Evolutionary conservation across 1,140 invertebrate genomes (phyloP).

Genomic region (Grapholita molesta): DNA sequence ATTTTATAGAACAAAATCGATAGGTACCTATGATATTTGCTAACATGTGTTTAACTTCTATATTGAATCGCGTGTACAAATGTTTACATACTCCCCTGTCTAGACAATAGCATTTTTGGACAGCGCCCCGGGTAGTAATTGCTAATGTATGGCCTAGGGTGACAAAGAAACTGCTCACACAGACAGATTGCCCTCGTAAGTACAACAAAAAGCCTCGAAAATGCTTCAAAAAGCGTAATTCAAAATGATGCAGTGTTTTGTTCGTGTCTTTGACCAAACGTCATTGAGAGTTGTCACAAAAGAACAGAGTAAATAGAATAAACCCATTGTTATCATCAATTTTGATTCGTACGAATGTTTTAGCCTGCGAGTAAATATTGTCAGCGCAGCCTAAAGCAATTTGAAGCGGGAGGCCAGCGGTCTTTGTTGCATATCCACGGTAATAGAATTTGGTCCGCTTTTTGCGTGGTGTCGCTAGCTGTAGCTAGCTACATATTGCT

Average conservation of each 20-base stretch:
- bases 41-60: too few relatives aligned
- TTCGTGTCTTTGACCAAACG: not conserved
- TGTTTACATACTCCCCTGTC: not conserved
- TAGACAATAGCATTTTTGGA: not conserved
- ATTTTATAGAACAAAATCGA: too few relatives aligned
- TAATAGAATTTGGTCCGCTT: conserved; percentile 77
- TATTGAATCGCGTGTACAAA: not conserved
- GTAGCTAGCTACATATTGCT: conserved; percentile 53
- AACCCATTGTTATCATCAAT: conserved; percentile 56
- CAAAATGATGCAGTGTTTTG: not conserved
- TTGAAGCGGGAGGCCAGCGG: conserved; percentile 67
- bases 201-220: not conserved
- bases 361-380: conserved; percentile 67
- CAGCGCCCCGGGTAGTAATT: not conserved
- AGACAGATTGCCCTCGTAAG: too few relatives aligned
- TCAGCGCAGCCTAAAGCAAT: conserved; percentile 74
- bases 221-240: not conserved
- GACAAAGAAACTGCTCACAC: too few relatives aligned
- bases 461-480: conserved; percentile 64
- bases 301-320: conserved; percentile 33
- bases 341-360: conserved; percentile 62
- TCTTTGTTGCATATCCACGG: conserved; percentile 75
- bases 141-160: not conserved
- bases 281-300: not conserved
- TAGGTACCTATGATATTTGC: too few relatives aligned